Evolutionary conservation across 2,113 vertebrate species (phyloP), one percentile per base, ranked within the genome.

Genomic region (Morone chrysops): DNA sequence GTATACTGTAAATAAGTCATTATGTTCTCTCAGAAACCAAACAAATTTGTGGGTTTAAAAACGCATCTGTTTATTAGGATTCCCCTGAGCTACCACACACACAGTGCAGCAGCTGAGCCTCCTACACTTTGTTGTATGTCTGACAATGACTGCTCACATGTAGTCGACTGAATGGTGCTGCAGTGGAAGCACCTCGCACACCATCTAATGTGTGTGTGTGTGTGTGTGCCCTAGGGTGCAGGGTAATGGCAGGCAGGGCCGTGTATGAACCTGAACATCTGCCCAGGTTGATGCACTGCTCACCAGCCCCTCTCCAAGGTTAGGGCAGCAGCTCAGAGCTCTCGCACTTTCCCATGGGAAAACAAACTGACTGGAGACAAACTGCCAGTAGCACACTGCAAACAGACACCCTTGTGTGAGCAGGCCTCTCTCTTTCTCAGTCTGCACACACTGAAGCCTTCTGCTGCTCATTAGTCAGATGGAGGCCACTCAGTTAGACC

Each of bases 401-500:
- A 90, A 93, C 89, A 87, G 51, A 92, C 93, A 90, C 91, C 80
- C 47, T 2, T 5, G 75, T 91, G 91, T 83, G 77, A 92, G 60
- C 16, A 14, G 72, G 59, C 77, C 67, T 78, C 31, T 68, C 63
- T 36, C n/a, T 50, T 36, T 66, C 75, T 75, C 65, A 61, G 51
- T 80, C 25, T 9, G 22, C 73, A 86, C 48, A 66, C 43, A 67
- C 62, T 48, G 54, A 18, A 45, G 14, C 75, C 66, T 67, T 22
- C 69, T 66, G 70, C 68, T 69, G 48, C 68, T 73, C 73, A 72
- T 84, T 38, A 54, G 68, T 62, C 77, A 82, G 45, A 71, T 38
- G 63, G 72, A 56, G 47, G 48, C 36, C 50, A n/a, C 66, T 83
- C 36, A 11, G 25, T 77, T 31, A 69, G 65, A 76, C 38, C 40